Evolutionary conservation across 2,113 vertebrate species (phyloP), one percentile per base, ranked within the genome.

Genomic region (Callopanchax toddi): DNA sequence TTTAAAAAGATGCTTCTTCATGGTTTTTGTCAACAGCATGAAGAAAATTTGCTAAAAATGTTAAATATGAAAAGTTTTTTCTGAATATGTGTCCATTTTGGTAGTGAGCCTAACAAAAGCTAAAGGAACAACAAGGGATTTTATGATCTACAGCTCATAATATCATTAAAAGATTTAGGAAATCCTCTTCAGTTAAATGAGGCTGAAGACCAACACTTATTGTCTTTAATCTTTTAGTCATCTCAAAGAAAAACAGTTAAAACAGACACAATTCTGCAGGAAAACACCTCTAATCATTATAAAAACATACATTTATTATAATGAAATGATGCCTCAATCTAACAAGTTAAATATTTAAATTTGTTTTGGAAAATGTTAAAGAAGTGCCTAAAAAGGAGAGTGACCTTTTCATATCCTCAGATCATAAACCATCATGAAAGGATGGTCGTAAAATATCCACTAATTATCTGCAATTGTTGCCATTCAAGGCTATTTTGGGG

Each of bases 141-240:
- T 45, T 60, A 46, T 46, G 43, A 60, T 46, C 42, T 52, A 11
- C n/a, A 23, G 37, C 18, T 18, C 23, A 37, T 40, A 62, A 25
- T 61, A 25, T 42, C n/a, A 50, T 62, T 51, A 43, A 63, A 42
- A 42, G 40, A 63, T 52, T 63, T 63, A 52, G 37, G 26, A 17
- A 52, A 43, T 52, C 49, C 26, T 53, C 29, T 53, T 16, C 29
- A 36, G 4, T n/a, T 9, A 42, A n/a, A 29, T 16, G 9, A 32
- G 25, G 40, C 23, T 58, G 56, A 20, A 42, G 15, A 52, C 48
- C n/a, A 39, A 39, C n/a, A 39, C 45, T 49, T 4, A 25, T 40
- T 12, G 16, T 1, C 5, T 13, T 7, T 42, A 25, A 46, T 48
- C 43, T 42, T 45, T 46, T 2, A 11, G 34, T 12, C 32, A 17